Evolutionary conservation across 1,140 invertebrate species (phyloP).

Genomic region (Drosophila quadrilineata): DNA sequence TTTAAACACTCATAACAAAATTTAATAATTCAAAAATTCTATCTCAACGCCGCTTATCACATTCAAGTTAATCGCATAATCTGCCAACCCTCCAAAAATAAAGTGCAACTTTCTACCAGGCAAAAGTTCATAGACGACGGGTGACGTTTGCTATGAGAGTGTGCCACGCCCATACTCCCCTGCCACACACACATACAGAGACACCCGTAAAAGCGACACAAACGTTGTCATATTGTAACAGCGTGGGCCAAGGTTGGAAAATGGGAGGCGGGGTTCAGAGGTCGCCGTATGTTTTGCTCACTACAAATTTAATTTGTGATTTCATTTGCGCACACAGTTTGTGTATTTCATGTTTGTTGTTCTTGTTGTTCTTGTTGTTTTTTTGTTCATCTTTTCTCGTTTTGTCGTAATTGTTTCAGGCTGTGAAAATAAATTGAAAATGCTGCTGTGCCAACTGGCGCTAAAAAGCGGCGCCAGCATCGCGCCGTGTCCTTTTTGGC

Average conservation of each 20-base stretch:
- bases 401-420: constrained; percentile 70
- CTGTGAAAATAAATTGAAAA: constrained; percentile 78
- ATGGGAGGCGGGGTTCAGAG: too few species aligned
- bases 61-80: constrained; percentile 53
- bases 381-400: constrained; percentile 33
- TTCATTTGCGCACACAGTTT: constrained; percentile 72
- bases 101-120: neutral
- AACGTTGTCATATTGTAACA: constrained; percentile 23
- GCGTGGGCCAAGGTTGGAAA: too few species aligned
- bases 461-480: constrained; percentile 8
- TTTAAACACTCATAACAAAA: too few species aligned
- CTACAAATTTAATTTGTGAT: constrained; percentile 77
- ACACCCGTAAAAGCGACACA: too few species aligned
- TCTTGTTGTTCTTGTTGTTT: too few species aligned
- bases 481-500: constrained; percentile 24
- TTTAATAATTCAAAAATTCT: constrained; percentile 22
- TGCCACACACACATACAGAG: too few species aligned
- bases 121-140: too few species aligned
- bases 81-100: constrained; percentile 37
- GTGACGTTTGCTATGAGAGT: constrained; percentile 48
- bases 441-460: constrained; percentile 63
- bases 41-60: too few species aligned
- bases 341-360: too few species aligned
- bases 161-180: constrained; percentile 30
- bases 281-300: constrained; percentile 73